Percentiles rank a stretch among this genome's conserved stretches.
These are phyloP conservation scores for Thecocarcelia acutangulata DNA, from an alignment of 2,888 invertebrate species.

Conservation along the genomic window DNA sequence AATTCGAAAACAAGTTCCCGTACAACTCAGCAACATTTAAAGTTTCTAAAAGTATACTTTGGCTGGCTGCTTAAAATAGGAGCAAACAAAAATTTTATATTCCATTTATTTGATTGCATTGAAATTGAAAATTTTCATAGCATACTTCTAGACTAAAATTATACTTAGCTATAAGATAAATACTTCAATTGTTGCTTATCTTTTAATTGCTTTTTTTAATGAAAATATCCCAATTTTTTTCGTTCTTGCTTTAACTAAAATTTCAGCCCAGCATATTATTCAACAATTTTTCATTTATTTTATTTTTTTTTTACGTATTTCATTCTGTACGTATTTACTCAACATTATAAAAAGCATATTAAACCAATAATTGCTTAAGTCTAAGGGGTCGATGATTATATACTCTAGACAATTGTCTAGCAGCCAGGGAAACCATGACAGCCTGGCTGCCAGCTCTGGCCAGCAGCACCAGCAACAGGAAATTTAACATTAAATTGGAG, in stretches of 20 bases:
- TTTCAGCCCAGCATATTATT: conserved; percentile 36
- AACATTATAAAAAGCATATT: conserved; percentile 67
- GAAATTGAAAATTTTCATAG: conserved; percentile 22
- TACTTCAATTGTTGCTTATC: conserved; percentile 61
- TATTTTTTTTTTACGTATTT: conserved; percentile 18
- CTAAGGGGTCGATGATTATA: conserved; percentile 66
- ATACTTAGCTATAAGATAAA: conserved; percentile 15
- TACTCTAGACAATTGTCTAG: conserved; percentile 66
- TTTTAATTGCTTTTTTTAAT: conserved; percentile 66
- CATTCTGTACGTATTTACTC: conserved; percentile 57
- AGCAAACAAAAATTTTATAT: neutral
- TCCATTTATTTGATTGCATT: conserved; percentile 38
- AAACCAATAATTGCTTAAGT: conserved; percentile 69
- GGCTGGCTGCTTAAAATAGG: conserved; percentile 8
- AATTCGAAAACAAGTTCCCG: neutral
- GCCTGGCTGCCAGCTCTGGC: conserved; percentile 33
- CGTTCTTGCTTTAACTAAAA: conserved; percentile 8
- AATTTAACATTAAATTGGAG: conserved; percentile 56
- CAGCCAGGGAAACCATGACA: conserved; percentile 17
- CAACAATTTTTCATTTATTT: conserved; percentile 41
- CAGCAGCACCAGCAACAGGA: conserved; percentile 64
- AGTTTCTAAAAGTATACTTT: neutral
- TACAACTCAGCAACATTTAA: too few relatives aligned
- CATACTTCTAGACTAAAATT: conserved; percentile 24
- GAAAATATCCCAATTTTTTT: neutral